A percentile compares a stretch with the other conserved stretches of the same genome.
Evolutionary conservation across 2,797 vertebrate genomes (phyloP).

Genomic region (Melanotaenia boesemani): DNA sequence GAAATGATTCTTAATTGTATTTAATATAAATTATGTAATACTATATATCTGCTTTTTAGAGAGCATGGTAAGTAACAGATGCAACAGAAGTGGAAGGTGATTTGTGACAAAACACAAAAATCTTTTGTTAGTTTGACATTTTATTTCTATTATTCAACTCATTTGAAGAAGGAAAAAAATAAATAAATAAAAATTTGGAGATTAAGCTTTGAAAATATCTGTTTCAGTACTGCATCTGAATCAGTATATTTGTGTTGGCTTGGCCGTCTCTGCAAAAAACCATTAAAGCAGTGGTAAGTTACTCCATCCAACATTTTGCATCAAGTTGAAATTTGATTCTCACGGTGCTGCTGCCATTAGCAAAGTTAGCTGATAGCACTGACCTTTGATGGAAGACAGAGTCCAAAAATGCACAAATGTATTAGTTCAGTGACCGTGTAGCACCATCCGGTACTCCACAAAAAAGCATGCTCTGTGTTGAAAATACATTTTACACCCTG

Average conservation of each 20-base stretch:
- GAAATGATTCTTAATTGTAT: too few species aligned
- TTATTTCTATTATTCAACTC: background rate
- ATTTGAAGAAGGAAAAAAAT: too few species aligned
- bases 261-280: background rate
- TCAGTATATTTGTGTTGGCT: background rate
- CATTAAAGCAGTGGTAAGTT: background rate
- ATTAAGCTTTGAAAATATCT: background rate
- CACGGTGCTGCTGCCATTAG: constrained; percentile 2
- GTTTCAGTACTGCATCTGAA: background rate
- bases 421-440: background rate
- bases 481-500: background rate
- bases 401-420: constrained; percentile 8
- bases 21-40: too few species aligned
- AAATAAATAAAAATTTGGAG: background rate
- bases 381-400: constrained; percentile 4
- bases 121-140: too few species aligned
- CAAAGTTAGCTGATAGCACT: constrained; percentile 14
- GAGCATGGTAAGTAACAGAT: too few species aligned
- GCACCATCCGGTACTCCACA: background rate
- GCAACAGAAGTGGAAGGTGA: too few species aligned
- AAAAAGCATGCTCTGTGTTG: accelerated
- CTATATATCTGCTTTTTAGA: too few species aligned
- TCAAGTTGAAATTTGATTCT: background rate
- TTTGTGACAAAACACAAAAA: too few species aligned
- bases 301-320: background rate